Percentiles rank a stretch among this genome's conserved stretches.
These are phyloP conservation scores for Glaucidium brasilianum DNA, from an alignment of 2,113 vertebrate species.

Conservation along the genomic window DNA sequence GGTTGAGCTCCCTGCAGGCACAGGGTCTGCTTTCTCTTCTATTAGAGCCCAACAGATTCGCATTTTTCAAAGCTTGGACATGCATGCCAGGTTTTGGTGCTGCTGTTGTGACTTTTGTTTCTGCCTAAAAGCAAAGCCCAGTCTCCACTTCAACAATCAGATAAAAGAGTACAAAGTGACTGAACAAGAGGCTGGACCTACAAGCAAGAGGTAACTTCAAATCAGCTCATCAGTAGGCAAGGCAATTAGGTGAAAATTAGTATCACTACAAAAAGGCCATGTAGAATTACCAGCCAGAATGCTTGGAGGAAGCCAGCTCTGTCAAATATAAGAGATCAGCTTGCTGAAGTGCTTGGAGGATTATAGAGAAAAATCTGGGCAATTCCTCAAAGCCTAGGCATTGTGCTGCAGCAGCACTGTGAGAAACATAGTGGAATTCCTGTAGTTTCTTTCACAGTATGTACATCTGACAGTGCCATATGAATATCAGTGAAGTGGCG, in stretches of 20 bases:
- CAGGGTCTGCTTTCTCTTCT: neutral
- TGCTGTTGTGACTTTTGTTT: neutral
- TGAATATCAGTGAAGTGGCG: neutral
- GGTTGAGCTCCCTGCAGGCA: constrained; percentile 25
- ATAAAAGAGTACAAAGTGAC: neutral
- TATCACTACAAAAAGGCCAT: neutral
- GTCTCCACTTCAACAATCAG: neutral
- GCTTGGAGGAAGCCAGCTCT: constrained; percentile 16
- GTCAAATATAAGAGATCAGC: neutral
- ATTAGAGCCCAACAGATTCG: neutral
- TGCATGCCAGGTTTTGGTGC: neutral
- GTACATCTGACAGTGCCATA: neutral
- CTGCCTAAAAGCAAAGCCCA: neutral
- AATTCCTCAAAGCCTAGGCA: constrained; percentile 25
- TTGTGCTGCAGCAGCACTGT: neutral
- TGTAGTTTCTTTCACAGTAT: neutral
- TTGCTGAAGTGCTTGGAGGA: constrained; percentile 7
- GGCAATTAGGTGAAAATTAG: neutral
- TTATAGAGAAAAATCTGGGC: constrained; percentile 20
- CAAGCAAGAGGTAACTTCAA: neutral
- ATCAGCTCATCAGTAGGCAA: neutral
- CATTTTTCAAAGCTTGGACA: constrained; percentile 22
- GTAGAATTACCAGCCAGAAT: neutral
- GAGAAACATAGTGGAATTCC: neutral
- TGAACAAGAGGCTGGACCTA: neutral